phyloP scores from a whole-genome alignment of 2,113 vertebrate species.

The Saguinus midas region DNA sequence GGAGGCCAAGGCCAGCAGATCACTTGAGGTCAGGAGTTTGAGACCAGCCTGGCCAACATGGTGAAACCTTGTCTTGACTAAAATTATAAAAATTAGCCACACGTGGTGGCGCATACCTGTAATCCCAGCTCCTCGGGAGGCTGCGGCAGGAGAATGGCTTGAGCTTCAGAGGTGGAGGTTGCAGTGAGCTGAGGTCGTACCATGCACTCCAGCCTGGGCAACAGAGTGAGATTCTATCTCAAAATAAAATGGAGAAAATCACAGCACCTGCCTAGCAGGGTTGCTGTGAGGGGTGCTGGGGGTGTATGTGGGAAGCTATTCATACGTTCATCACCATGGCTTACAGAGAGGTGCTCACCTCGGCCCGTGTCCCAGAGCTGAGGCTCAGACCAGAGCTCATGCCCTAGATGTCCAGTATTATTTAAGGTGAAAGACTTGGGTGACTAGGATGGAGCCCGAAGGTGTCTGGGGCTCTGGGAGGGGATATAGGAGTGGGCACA shows the following conservation, averaged over 20 bases:
- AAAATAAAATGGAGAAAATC: too few species aligned
- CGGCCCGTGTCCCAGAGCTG: not conserved
- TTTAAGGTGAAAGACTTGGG: not conserved
- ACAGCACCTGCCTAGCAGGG: not conserved
- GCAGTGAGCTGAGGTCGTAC: too few species aligned
- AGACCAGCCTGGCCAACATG: too few species aligned
- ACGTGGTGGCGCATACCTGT: fast-evolving
- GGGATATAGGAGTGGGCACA: fast-evolving
- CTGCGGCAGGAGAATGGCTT: too few species aligned
- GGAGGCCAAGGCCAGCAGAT: too few species aligned
- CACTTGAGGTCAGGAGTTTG: too few species aligned
- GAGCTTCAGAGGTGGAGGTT: too few species aligned
- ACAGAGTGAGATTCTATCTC: too few species aligned
- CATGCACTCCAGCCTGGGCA: too few species aligned
- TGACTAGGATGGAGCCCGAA: fast-evolving
- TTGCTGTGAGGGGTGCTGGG: not conserved
- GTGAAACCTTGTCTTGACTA: too few species aligned
- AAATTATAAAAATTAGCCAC: too few species aligned
- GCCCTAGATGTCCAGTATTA: fast-evolving
- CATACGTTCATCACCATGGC: not conserved
- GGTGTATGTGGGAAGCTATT: fast-evolving
- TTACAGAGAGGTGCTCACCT: not conserved
- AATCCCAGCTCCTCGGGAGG: too few species aligned
- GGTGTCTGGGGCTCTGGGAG: not conserved
- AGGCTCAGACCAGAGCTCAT: not conserved